Base-by-base conservation (phyloP, 2,113 vertebrate species). In the Syrmaticus mikado region DNA sequence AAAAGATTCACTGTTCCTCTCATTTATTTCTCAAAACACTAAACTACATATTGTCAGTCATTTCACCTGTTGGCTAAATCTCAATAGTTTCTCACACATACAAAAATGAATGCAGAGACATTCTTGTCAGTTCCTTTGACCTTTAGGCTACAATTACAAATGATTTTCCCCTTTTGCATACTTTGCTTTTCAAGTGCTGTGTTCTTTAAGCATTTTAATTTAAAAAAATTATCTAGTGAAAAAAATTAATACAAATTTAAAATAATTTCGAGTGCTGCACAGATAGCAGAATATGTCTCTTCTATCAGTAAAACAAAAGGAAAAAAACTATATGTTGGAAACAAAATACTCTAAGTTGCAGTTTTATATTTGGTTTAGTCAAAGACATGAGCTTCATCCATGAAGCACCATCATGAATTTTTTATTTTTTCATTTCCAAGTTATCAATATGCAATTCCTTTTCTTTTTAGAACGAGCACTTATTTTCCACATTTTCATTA, bases 371-470 rank as follows among this genome's bases (percentile, higher is more conserved):
- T 62, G 52, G 10, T 85, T 87, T 67, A 64, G 15, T 64, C 43
- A 36, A 80, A 90, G 65, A 32, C 10, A 11, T 11, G 12, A 3
- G 1, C 3, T 81, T 73, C 58, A 70, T 52, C 11, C 53, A 50
- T 10, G 34, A 46, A 58, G 71, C 30, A 81, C 20, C 32, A 13
- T 36, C 52, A 85, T 30, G 12, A 73, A 58, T 67, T 66, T 90
- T 91, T 96, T 6, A 82, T 67, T 40, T 22, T 50, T 86, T 84
- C 15, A 64, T 94, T 92, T 88, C 36, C 62, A 53, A 7, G 18
- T 90, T 90, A 90, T 92, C 65, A 90, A 72, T 75, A 93, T 75
- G 61, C n/a, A 90, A 74, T 40, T n/a, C 20, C 8, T 19, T 66
- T 66, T 85, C 25, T 18, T 93, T 84, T 94, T 52, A 34, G 28